phyloP scores from a whole-genome alignment of 1,140 invertebrate genomes.

The Notospermus geniculatus region DNA sequence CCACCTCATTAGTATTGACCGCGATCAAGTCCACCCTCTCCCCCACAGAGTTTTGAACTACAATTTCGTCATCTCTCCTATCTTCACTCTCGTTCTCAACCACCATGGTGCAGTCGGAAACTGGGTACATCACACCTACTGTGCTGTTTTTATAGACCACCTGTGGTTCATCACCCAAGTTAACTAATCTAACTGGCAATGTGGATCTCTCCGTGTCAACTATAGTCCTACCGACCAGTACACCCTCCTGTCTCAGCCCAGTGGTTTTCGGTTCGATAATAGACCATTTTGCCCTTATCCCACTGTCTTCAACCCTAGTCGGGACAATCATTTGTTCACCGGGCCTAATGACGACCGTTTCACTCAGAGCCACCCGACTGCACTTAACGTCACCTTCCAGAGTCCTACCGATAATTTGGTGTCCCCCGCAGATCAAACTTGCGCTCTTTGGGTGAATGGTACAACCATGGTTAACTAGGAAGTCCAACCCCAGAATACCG shows the following conservation, averaged over 20 bases:
- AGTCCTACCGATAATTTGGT: neutral
- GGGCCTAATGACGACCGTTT: neutral
- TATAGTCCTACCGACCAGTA: neutral
- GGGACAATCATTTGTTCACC: neutral
- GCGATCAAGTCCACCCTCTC: neutral
- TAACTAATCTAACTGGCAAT: too few relatives aligned
- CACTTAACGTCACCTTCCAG: too few relatives aligned
- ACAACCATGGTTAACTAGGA: neutral
- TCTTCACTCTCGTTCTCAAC: neutral
- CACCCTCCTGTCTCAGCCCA: neutral
- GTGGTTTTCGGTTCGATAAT: neutral
- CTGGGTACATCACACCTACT: too few relatives aligned
- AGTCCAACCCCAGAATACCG: neutral
- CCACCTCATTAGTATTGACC: neutral
- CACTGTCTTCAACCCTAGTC: neutral
- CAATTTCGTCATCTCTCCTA: neutral
- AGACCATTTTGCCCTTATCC: neutral
- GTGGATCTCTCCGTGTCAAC: neutral
- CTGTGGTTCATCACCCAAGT: too few relatives aligned
- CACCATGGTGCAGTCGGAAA: too few relatives aligned
- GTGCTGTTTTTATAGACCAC: too few relatives aligned
- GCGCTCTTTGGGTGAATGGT: neutral
- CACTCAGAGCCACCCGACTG: too few relatives aligned
- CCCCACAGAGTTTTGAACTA: neutral
- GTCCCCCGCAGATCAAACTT: neutral